Evolutionary conservation across 2,113 vertebrate genomes (phyloP), one percentile per base, ranked within the genome.

Genomic region (Campylomormyrus tamandua): DNA sequence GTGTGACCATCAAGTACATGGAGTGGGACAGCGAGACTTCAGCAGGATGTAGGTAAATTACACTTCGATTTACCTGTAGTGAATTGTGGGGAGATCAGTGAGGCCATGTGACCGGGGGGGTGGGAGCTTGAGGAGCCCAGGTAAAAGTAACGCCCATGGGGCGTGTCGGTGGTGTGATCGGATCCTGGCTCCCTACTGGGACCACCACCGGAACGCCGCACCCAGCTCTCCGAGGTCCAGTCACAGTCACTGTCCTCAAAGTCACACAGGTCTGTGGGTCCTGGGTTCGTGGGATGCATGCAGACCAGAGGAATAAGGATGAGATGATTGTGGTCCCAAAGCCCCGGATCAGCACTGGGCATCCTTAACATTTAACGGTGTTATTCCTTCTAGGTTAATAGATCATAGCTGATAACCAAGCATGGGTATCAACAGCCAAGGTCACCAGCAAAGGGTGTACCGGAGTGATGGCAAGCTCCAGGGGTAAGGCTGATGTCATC

Each of bases 121-220:
- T 93, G 93, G 19, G 53, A 56, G 39, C 58, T 66, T 21, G 87
- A 91, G 48, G 94, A 94, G 3, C 92, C 89, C 90, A 95, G 93
- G 92, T 92, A 94, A 83, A 93, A 92, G 91, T 95, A 96, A 89
- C 94, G 90, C 42, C 96, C 96, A 1, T 2, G 45, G 13, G 91
- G 84, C 6, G 95, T 93, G 93, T 92, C 93, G 91, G 95, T 96
- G 90, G 95, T 95, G 93, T 96, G 96, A 92, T 96, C 96, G 3
- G 88, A 90, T 84, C 92, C 90, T 1, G 95, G 96, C 88, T 94
- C 89, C 62, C 91, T 74, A 66, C 94, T 95, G 0, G 93, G 94
- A 5, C 92, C 89, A 74, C 91, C 86, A 62, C 94, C 95, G 0
- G 93, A 94, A 5, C 92, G 90, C 90, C 94, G 86, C 87, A 94